phyloP scores from a whole-genome alignment of 2,888 invertebrate genomes.

The Ormyrus labotus region DNA sequence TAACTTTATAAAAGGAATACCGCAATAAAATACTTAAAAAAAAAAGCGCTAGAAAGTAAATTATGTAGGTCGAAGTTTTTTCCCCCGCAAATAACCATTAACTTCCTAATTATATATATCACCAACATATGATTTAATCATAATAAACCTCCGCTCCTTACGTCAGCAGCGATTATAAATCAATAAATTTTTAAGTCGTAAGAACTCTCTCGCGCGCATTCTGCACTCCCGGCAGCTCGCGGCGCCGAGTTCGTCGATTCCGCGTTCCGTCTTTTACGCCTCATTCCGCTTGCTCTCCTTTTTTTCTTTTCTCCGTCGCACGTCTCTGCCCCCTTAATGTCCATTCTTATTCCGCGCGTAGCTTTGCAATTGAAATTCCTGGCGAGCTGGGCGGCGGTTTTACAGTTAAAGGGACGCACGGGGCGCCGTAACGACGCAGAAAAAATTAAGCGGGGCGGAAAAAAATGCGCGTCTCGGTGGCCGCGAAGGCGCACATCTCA shows the following conservation, averaged over 20 bases:
- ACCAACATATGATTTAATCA: too few relatives aligned
- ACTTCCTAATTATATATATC: too few relatives aligned
- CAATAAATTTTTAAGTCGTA: too few relatives aligned
- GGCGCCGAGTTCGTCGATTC: neutral
- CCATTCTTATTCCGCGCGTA: constrained; percentile 46
- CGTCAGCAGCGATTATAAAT: too few relatives aligned
- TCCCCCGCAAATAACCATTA: too few relatives aligned
- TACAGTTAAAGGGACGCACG: constrained; percentile 47
- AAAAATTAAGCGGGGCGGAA: neutral
- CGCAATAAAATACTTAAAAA: too few relatives aligned
- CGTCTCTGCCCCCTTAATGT: constrained; percentile 7
- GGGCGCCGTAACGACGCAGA: constrained; percentile 6
- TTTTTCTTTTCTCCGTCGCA: neutral
- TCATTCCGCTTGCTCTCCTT: neutral
- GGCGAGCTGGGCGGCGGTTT: constrained; percentile 10
- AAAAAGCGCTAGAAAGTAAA: too few relatives aligned
- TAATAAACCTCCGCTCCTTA: too few relatives aligned
- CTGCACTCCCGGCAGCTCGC: neutral
- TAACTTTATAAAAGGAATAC: too few relatives aligned
- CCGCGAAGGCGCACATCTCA: too few relatives aligned
- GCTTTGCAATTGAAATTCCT: constrained; percentile 49
- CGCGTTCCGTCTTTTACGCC: too few relatives aligned
- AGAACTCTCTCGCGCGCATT: neutral
- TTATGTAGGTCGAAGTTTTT: too few relatives aligned
- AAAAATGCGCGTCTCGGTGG: neutral